Conservation (phyloP, 2,797 vertebrate species). For the Peromyscus melanophrys region DNA sequence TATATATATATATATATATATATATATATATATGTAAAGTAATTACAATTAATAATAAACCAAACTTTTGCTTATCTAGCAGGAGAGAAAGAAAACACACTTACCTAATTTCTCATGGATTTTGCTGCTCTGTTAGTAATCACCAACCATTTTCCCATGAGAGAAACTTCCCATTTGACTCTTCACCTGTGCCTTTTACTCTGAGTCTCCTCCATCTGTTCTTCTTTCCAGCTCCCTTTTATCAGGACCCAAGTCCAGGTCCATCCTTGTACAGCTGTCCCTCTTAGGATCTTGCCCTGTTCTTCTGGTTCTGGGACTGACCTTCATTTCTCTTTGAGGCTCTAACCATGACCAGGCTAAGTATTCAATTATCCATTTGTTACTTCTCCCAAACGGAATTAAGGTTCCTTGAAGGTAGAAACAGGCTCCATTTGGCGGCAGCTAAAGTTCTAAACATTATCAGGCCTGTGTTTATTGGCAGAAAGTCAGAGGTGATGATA, state of each 20-base stretch:
- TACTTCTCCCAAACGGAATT: background rate
- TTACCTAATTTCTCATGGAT: background rate
- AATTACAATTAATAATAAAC: background rate
- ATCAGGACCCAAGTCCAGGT: accelerated
- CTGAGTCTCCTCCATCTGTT: no score
- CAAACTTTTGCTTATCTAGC: background rate
- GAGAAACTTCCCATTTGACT: background rate
- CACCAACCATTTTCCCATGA: no score
- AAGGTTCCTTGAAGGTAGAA: background rate
- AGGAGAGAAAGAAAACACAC: background rate
- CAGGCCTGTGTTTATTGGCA: background rate
- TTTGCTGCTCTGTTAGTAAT: background rate
- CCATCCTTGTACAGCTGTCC: background rate
- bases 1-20: background rate
- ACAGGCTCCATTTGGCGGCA: background rate
- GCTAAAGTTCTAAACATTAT: background rate
- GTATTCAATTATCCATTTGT: background rate
- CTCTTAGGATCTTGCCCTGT: accelerated
- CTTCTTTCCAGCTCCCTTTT: background rate
- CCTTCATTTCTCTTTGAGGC: background rate
- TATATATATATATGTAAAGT: background rate
- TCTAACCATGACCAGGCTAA: background rate
- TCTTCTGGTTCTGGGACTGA: background rate
- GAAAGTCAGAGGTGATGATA: background rate
- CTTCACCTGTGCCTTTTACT: background rate